These are phyloP conservation scores for Phalera bucephala DNA, from an alignment of 2,888 invertebrate species.

Conservation along the genomic window DNA sequence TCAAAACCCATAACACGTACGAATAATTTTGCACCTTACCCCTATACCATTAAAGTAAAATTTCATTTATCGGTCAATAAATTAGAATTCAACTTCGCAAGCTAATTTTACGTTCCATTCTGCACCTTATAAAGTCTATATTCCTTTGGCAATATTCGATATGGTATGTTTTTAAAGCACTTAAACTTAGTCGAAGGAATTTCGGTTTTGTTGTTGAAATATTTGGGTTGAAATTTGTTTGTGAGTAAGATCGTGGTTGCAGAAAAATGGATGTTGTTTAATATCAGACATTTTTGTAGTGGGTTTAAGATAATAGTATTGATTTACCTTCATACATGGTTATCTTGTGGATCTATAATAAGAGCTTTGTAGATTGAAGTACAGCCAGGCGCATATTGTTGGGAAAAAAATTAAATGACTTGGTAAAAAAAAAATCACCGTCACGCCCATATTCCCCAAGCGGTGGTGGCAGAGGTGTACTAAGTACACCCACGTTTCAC, in stretches of 20 bases:
- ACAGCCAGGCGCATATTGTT: background rate
- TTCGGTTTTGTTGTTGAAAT: conserved; percentile 2
- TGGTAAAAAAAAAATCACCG: too few relatives aligned
- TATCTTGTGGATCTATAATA: conserved; percentile 61
- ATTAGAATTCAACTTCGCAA: background rate
- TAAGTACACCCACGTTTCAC: too few relatives aligned
- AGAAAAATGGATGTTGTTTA: conserved; percentile 57
- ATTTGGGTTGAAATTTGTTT: conserved; percentile 26
- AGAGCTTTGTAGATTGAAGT: conserved; percentile 29
- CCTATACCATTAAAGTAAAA: background rate
- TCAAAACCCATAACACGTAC: conserved; percentile 11
- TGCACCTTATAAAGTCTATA: conserved; percentile 5
- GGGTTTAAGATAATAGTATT: conserved; percentile 80
- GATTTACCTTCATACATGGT: conserved; percentile 68
- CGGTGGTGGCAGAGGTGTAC: too few relatives aligned
- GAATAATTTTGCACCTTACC: conserved; percentile 32
- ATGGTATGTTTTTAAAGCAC: conserved; percentile 18
- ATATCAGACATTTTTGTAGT: conserved; percentile 76
- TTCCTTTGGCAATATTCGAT: conserved; percentile 10
- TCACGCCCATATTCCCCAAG: too few relatives aligned
- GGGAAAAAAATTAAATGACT: too few relatives aligned
- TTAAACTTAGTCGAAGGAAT: conserved; percentile 3
- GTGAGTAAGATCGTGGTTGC: conserved; percentile 36
- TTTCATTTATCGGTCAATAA: background rate
- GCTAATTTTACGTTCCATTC: background rate